These are phyloP conservation scores for Timema podura DNA, from an alignment of 2,888 invertebrate species.

Conservation along the genomic window DNA sequence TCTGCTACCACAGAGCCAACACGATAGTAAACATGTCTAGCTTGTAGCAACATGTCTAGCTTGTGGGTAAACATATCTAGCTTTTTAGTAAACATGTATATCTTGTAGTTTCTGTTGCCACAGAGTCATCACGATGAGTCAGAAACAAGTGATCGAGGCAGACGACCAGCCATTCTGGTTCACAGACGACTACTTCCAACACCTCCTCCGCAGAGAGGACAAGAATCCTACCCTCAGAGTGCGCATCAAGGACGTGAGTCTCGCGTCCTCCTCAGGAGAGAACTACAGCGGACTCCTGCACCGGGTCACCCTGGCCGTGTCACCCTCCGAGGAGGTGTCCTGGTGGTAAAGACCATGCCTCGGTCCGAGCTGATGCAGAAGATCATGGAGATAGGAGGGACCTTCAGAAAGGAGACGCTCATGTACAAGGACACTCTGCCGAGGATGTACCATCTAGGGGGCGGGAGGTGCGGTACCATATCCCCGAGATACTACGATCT, in stretches of 20 bases:
- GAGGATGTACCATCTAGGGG: constrained; percentile 16
- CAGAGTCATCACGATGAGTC: background rate
- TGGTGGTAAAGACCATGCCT: constrained; percentile 28
- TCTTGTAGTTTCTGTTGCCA: background rate
- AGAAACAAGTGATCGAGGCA: background rate
- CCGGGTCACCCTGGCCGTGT: constrained; percentile 18
- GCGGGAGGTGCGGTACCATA: background rate
- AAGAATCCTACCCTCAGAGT: constrained; percentile 11
- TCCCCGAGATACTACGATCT: constrained; percentile 17
- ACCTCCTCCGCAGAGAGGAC: constrained; percentile 20
- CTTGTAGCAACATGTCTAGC: background rate
- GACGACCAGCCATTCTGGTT: constrained; percentile 18
- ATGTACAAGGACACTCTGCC: constrained; percentile 23
- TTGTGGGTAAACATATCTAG: no score
- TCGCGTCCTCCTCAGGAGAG: constrained; percentile 21
- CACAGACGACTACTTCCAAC: constrained; percentile 17
- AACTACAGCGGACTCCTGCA: constrained; percentile 25
- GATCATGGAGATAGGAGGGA: constrained; percentile 12
- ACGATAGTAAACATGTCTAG: no score
- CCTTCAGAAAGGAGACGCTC: constrained; percentile 23
- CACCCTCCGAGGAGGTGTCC: background rate
- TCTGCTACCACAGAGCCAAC: no score
- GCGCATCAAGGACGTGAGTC: constrained; percentile 3
- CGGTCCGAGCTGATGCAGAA: constrained; percentile 20
- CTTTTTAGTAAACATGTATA: background rate